Evolutionary conservation across 2,113 vertebrate genomes (phyloP).

Genomic region (Sinocyclocheilus grahami): DNA sequence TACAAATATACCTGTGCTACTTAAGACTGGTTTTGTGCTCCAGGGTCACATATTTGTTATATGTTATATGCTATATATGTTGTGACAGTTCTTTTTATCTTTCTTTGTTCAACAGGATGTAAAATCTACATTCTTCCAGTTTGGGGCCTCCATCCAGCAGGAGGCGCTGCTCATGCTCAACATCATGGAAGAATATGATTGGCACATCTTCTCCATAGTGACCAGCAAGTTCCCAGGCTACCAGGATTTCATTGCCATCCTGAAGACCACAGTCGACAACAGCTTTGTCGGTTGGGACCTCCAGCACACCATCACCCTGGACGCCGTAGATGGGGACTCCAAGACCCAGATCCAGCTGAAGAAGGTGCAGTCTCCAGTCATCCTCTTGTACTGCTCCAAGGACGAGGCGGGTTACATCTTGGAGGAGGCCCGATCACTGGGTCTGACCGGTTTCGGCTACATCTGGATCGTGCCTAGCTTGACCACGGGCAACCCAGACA

Average conservation of each 20-base stretch:
- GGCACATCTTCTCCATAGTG: slow-evolving; percentile 96
- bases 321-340: slow-evolving; percentile 89
- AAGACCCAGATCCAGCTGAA: slow-evolving; percentile 93
- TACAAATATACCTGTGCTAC: too few relatives aligned
- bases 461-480: slow-evolving; percentile 97
- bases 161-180: slow-evolving; percentile 95
- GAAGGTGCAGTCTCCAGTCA: slow-evolving; percentile 94
- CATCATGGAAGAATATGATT: slow-evolving; percentile 99
- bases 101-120: slow-evolving; percentile 79
- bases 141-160: slow-evolving; percentile 97
- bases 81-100: not conserved
- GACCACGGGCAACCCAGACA: slow-evolving; percentile 88
- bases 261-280: slow-evolving; percentile 96
- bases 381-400: slow-evolving; percentile 95
- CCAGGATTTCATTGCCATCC: slow-evolving; percentile 92
- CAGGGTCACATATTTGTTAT: not conserved
- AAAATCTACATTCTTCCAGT: slow-evolving; percentile 97
- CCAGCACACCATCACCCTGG: slow-evolving; percentile 89
- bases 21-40: too few relatives aligned
- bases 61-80: not conserved
- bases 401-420: slow-evolving; percentile 92
- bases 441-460: slow-evolving; percentile 93
- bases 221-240: slow-evolving; percentile 97
- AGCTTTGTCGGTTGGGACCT: slow-evolving; percentile 99
- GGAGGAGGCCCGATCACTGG: slow-evolving; percentile 93